Evolutionary conservation across 2,888 invertebrate species (phyloP), one percentile per base, ranked within the genome.

Genomic region (Xylocampa areola): DNA sequence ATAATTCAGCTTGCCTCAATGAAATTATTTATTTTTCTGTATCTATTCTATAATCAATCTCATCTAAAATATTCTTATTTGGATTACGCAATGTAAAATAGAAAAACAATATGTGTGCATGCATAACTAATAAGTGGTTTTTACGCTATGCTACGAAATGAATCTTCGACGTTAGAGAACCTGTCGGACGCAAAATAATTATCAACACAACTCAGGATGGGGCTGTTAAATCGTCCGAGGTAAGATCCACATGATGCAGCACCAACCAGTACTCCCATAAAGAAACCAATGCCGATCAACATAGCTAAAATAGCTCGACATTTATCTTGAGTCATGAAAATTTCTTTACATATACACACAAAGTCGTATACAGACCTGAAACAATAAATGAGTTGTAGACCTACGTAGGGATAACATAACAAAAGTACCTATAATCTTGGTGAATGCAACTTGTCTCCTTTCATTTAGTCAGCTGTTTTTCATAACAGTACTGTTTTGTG

Each of bases 161-260:
- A 73, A 41, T 89, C 85, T 60, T 88, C 84, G 50, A 78, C 57
- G 33, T 68, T 78, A 8, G 76, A 23, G 63, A 82, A 81, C 25
- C 65, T 68, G 49, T 88, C 86, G 2, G 81, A 69, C 23, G 85
- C 79, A 62, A 92, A 91, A 25, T 82, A 85, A 52, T 83, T 89
- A 41, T 93, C 91, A 36, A 93, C 82, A 67, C 92, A 92, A 14
- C 83, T 80, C 1, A 92, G 68, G 41, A 92, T 81, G 3, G 91
- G 91, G 52, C 90, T 92, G 60, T 90, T 89, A 61, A 92, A 91
- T 53, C 79, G 81, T 10, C 93, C 84, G 5, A 83, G 81, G 49
- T 82, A 77, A 1, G 86, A 79, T 6, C 92, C 91, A 44, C 93
- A 93, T 0, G 91, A 86, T 0, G 89, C 91, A 30, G 89, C 90